Conservation (phyloP, 2,888 invertebrate species). For the Brachycybe producta region DNA sequence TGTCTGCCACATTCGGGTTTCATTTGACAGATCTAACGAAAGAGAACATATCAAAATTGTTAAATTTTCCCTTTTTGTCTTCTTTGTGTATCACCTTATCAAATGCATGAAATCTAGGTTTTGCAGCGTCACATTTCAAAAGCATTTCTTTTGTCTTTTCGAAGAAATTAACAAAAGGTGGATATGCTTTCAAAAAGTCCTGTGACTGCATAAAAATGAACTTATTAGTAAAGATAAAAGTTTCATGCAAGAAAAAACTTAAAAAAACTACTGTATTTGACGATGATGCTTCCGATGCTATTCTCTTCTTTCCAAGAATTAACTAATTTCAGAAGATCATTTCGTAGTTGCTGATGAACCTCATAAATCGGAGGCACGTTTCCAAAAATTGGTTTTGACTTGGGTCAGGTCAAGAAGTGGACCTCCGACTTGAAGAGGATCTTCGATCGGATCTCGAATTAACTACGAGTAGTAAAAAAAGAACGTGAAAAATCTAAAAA, state of each 20-base stretch:
- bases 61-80: neutral
- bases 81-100: constrained; percentile 72
- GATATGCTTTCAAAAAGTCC: constrained; percentile 84
- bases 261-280: constrained; percentile 49
- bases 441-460: constrained; percentile 85
- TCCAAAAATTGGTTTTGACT: constrained; percentile 85
- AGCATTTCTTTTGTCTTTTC: constrained; percentile 93
- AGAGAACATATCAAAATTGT: neutral
- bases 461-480: constrained; percentile 53
- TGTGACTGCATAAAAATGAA: constrained; percentile 48
- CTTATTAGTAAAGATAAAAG: too few relatives aligned
- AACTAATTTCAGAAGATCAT: constrained; percentile 48
- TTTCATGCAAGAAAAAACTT: too few relatives aligned
- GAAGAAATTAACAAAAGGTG: constrained; percentile 95
- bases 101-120: constrained; percentile 95
- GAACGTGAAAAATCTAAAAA: too few relatives aligned
- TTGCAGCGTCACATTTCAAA: constrained; percentile 74
- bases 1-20: constrained; percentile 93
- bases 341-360: constrained; percentile 65
- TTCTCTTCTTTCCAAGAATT: constrained; percentile 78
- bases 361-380: constrained; percentile 89
- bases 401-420: constrained; percentile 78
- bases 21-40: constrained; percentile 34
- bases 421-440: constrained; percentile 62
- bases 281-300: constrained; percentile 73